phyloP scores from a whole-genome alignment of 1,140 invertebrate genomes.

The Meloidogyne exigua region DNA sequence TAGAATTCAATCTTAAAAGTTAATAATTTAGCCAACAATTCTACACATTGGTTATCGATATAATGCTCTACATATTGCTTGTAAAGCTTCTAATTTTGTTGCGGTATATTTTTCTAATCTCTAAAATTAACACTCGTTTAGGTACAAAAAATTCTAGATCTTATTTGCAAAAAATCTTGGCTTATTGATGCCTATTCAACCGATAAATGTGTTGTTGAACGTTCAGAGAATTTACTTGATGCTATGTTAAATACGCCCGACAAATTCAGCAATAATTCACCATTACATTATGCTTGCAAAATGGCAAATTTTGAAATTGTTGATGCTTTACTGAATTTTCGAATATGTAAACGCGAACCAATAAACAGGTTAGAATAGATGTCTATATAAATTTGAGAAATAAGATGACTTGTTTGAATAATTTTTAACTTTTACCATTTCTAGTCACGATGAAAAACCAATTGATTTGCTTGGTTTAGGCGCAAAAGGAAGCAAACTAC shows the following conservation, averaged over 20 bases:
- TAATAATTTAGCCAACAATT: slow-evolving; percentile 16
- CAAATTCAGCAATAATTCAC: slow-evolving; percentile 11
- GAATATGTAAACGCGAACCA: slow-evolving; percentile 7
- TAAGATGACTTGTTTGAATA: too few species aligned
- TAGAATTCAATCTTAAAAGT: too few species aligned
- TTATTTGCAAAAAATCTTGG: not conserved
- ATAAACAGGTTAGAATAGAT: slow-evolving; percentile 23
- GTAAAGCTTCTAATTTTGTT: slow-evolving; percentile 14
- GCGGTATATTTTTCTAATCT: not conserved
- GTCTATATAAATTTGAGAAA: too few species aligned
- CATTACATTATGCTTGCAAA: slow-evolving; percentile 13
- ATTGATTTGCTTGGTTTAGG: slow-evolving; percentile 14
- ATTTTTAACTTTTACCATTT: not conserved
- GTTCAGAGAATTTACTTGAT: slow-evolving; percentile 18
- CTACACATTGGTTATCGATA: slow-evolving; percentile 18
- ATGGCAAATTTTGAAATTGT: slow-evolving; percentile 7
- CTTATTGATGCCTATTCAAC: slow-evolving; percentile 20
- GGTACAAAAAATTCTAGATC: not conserved
- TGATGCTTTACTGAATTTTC: slow-evolving; percentile 6
- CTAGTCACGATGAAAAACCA: slow-evolving; percentile 10
- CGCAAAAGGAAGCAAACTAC: slow-evolving; percentile 4
- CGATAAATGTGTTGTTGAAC: slow-evolving; percentile 16
- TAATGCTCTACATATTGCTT: slow-evolving; percentile 22
- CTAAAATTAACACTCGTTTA: not conserved
- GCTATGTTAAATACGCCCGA: slow-evolving; percentile 24